These are phyloP conservation scores for Characodon lateralis DNA, from an alignment of 2,797 vertebrate genomes.

Conservation along the genomic window DNA sequence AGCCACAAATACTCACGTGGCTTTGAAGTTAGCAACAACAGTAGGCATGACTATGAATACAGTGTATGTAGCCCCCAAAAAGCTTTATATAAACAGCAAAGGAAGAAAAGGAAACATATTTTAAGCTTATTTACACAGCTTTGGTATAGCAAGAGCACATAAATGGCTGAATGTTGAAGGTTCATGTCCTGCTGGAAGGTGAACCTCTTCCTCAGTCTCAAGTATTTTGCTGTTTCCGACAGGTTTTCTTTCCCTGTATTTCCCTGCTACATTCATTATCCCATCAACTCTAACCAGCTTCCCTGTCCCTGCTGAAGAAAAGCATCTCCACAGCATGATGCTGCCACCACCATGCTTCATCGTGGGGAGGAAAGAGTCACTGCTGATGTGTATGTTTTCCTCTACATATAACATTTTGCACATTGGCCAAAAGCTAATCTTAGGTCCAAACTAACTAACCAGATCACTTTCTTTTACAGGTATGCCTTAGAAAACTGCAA, in stretches of 20 bases:
- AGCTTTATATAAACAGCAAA: slow-evolving; percentile 47
- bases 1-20: slow-evolving; percentile 51
- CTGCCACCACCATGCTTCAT: neutral
- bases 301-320: neutral
- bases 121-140: slow-evolving; percentile 26
- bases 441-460: neutral
- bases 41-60: slow-evolving; percentile 52
- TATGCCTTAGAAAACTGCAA: no score
- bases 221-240: no score
- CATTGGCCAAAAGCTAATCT: neutral
- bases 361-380: neutral
- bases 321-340: neutral
- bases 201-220: neutral
- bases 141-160: slow-evolving; percentile 34
- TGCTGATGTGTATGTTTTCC: neutral
- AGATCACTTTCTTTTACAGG: neutral
- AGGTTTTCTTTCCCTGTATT: neutral
- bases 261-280: neutral
- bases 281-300: neutral
- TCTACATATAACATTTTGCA: neutral
- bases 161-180: slow-evolving; percentile 4
- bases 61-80: slow-evolving; percentile 55
- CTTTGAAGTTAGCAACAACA: slow-evolving; percentile 56
- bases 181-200: neutral
- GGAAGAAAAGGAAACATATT: slow-evolving; percentile 15